Base-by-base conservation (phyloP, 1,140 invertebrate genomes). In the Diprion similis region DNA sequence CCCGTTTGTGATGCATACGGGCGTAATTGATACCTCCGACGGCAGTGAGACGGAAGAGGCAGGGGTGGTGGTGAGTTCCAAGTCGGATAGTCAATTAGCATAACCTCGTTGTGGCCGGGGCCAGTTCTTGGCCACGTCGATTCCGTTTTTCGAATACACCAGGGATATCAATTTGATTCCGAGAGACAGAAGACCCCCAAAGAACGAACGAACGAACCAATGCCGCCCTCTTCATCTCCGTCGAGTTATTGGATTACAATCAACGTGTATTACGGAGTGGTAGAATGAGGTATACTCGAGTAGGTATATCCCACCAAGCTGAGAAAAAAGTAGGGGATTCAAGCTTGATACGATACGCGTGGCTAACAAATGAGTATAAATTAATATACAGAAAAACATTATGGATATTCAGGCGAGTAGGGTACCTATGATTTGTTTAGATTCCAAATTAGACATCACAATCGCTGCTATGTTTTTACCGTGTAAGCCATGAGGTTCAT, bases 61-160 rank as follows among this genome's bases (percentile, higher is more conserved):
- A 6, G 24, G 24, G 24, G 24, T 4, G 0, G 24, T 1, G 24
- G 24, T 37, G 79, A 83, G 84, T 84, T 82, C 81, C 83, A 86
- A 86, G 84, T 85, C 83, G 84, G 77, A 81, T 82, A 84, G 83
- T 85, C 82, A 84, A 87, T 87, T 86, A 86, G 84, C 82, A 85
- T 87, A 87, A 87, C 86, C 84, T 86, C 79, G 81, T 86, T 85
- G 82, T 78, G 79, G 76, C 69, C 51, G 11, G 72, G 70, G 74
- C 74, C 72, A 68, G 59, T 77, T 71, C 72, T 46, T 67, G 75
- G 72, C 75, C 76, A 76, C 77, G 79, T 74, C 79, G 80, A 81
- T 84, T 83, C 77, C 77, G 75, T 77, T 76, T 73, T 76, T 72
- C 79, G 78, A 77, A 80, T 77, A 79, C 75, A 77, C 72, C 66